Evolutionary conservation across 2,797 vertebrate species (phyloP), one percentile per base, ranked within the genome.

Genomic region (Clamator glandarius): DNA sequence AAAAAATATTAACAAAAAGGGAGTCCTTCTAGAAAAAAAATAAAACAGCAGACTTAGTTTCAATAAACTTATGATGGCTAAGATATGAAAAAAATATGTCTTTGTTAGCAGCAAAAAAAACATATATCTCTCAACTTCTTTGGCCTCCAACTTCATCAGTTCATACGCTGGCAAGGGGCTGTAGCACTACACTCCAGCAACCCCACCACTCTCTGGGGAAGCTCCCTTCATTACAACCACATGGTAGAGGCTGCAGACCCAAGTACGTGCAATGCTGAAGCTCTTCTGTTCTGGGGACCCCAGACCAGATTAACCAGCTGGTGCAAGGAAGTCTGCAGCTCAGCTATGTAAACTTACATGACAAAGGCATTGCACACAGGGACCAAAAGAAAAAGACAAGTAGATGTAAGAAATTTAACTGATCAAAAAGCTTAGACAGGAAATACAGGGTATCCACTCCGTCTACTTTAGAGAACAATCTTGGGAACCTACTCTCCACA

Each of bases 211-310:
- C 85, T 41, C 77, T 3, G 20, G 15, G 67, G 66, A 63, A 24
- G 50, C 11, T 80, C 39, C 67, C 36, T 39, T 58, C 41, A 28
- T 23, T n/a, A 23, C 28, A 48, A 52, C n/a, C 55, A 20, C 54
- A 54, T 0, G 3, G 59, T 59, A 80, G 55, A 62, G 42, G 59
- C 59, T 58, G 64, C 54, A n/a, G 50, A 13, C 28, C 8, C 3
- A 0, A 77, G 26, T 0, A 0, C 1, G 1, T 10, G 25, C 15
- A 29, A 6, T 0, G 1, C 20, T 11, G 5, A 26, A 59, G 57
- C 25, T 91, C 33, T 57, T 44, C 44, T 76, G n/a, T 75, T 76
- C 63, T 29, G 12, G 8, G 28, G n/a, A 25, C 15, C 15, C 21
- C 12, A 28, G 21, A 23, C 19, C 24, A 51, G 31, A 39, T 36